phyloP scores from a whole-genome alignment of 2,113 vertebrate species.

The Urocitellus parryii region DNA sequence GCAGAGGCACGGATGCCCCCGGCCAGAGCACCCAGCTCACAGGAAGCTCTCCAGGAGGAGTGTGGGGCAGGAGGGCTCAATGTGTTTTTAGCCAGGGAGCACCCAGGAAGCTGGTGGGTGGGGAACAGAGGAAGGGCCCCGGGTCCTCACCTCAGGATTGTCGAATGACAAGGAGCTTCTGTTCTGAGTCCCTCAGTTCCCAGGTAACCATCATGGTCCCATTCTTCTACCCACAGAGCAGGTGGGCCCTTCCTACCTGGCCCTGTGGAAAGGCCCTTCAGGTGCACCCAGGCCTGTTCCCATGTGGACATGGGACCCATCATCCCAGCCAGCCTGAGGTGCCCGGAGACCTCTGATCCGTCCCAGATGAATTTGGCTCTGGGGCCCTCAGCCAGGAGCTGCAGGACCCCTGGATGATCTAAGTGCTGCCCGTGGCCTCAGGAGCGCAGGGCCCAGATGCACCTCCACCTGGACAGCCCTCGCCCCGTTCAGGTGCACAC shows the following conservation, averaged over 20 bases:
- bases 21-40: neutral
- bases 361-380: neutral
- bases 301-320: neutral
- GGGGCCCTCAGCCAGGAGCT: too few species aligned
- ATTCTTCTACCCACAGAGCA: neutral
- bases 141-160: neutral
- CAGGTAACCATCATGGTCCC: neutral
- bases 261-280: neutral
- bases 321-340: too few species aligned
- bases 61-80: neutral
- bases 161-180: neutral
- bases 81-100: too few species aligned
- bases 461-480: too few species aligned
- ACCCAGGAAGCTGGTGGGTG: neutral
- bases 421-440: neutral
- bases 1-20: neutral
- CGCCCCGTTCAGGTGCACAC: neutral
- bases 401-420: neutral
- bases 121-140: neutral
- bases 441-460: fast-evolving
- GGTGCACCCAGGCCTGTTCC: neutral
- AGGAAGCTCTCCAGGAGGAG: neutral
- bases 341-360: neutral
- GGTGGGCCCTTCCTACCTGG: neutral
- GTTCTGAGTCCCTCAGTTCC: neutral